Base-by-base conservation (phyloP, 2,888 invertebrate species). In the Acanthosepion pharaonis region DNA sequence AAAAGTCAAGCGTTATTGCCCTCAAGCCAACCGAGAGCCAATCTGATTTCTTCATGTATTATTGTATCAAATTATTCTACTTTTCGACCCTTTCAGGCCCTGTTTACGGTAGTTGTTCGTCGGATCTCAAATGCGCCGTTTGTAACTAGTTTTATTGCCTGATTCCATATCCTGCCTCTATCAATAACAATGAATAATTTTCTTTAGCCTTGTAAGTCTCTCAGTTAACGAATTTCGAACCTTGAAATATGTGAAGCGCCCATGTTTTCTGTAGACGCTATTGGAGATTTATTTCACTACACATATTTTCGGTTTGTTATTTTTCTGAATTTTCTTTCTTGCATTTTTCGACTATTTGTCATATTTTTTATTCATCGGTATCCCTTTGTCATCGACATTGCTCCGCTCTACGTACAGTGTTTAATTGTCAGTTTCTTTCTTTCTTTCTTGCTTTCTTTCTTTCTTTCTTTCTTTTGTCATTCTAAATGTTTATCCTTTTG, bases 71-170 rank as follows among this genome's bases (percentile, higher is more conserved):
- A 78, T 78, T 78, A n/a, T 78, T 78, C n/a, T n/a, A 78, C 18
- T 33, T 78, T 78, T 78, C 78, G 78, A 78, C 78, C 78, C n/a
- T 78, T 78, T 78, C n/a, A 78, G n/a, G 15, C 78, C n/a, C 78
- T n/a, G 78, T n/a, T 78, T 78, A 78, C 18, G 78, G 11, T 78
- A 33, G 78, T n/a, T n/a, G n/a, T 78, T n/a, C n/a, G 11, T n/a
- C 9, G n/a, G 9, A n/a, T 33, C 15, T 78, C n/a, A n/a, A 78
- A 11, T n/a, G 78, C 8, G 28, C 28, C 78, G 78, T 78, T 78
- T 78, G 78, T 78, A 78, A 78, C n/a, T 78, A n/a, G 78, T 33
- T 78, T 78, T 78, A 78, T n/a, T 78, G 78, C 78, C 78, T 33
- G 9, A 15, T 33, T n/a, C 78, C 78, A 78, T n/a, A 78, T 78